Conservation (phyloP, 2,113 vertebrate species). For the Neotragus pygmaeus region DNA sequence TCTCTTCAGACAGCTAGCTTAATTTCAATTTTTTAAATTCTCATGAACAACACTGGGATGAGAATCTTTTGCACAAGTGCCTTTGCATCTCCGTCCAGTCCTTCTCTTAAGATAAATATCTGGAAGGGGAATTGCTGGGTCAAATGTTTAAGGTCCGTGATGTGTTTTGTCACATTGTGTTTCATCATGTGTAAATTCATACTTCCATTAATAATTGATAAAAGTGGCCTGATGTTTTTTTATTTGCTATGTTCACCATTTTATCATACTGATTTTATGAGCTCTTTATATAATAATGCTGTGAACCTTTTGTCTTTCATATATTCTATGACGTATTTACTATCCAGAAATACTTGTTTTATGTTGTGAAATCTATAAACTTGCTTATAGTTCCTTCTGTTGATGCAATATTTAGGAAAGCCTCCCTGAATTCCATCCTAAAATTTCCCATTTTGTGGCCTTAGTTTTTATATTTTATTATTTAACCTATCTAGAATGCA, state of each 20-base stretch:
- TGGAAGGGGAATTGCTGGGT: not conserved
- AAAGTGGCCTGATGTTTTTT: not conserved
- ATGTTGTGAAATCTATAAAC: not conserved
- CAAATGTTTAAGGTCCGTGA: not conserved
- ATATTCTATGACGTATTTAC: not conserved
- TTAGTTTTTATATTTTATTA: slow-evolving; percentile 22
- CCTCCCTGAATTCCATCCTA: not conserved
- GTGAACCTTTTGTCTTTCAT: not conserved
- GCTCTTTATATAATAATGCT: slow-evolving; percentile 19
- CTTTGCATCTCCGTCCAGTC: not conserved
- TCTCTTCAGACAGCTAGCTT: not conserved
- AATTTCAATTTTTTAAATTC: not conserved
- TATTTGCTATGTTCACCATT: not conserved
- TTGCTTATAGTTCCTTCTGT: not conserved
- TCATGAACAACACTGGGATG: not conserved
- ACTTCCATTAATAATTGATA: not conserved
- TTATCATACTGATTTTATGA: slow-evolving; percentile 35
- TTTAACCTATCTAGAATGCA: slow-evolving; percentile 2
- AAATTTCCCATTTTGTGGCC: not conserved
- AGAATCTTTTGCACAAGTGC: not conserved
- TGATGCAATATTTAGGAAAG: slow-evolving; percentile 2
- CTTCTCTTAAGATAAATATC: not conserved
- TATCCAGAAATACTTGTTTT: slow-evolving; percentile 33
- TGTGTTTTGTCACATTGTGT: not conserved
- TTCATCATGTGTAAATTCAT: not conserved